Conservation (phyloP, 2,888 invertebrate species). For the Drosophila nigricruria region DNA sequence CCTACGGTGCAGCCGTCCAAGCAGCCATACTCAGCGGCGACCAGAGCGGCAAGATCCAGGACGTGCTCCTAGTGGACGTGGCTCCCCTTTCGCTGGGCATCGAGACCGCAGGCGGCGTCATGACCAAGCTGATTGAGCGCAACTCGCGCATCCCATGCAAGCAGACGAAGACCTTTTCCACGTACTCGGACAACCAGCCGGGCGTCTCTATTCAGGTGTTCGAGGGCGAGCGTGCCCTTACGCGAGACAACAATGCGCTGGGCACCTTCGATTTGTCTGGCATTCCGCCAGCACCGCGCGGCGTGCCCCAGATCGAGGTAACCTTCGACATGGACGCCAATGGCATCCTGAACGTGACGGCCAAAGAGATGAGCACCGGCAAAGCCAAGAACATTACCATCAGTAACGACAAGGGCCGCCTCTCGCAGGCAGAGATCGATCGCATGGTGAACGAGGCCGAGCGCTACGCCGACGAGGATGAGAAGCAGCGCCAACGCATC, state of each 20-base stretch:
- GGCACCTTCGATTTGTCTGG: constrained; percentile 34
- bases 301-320: constrained; percentile 94
- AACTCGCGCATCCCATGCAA: constrained; percentile 36
- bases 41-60: constrained; percentile 36
- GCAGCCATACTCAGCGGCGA: constrained; percentile 37
- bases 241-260: constrained; percentile 32
- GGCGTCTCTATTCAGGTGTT: constrained; percentile 36
- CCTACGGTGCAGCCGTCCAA: constrained; percentile 37
- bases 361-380: constrained; percentile 89
- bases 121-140: constrained; percentile 37
- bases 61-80: constrained; percentile 36
- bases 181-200: constrained; percentile 36
- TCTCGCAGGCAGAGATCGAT: constrained; percentile 92
- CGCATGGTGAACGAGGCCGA: constrained; percentile 91
- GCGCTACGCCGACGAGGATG: constrained; percentile 86
- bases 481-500: constrained; percentile 38
- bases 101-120: constrained; percentile 37
- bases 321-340: constrained; percentile 94
- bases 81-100: constrained; percentile 36
- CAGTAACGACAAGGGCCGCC: constrained; percentile 92
- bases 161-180: constrained; percentile 37
- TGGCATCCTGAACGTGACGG: constrained; percentile 95
- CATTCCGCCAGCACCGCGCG: constrained; percentile 95
- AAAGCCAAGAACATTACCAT: constrained; percentile 92
- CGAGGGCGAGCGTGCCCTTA: constrained; percentile 35